These are phyloP conservation scores for Thereva unica DNA, from an alignment of 2,888 invertebrate genomes.

Conservation along the genomic window DNA sequence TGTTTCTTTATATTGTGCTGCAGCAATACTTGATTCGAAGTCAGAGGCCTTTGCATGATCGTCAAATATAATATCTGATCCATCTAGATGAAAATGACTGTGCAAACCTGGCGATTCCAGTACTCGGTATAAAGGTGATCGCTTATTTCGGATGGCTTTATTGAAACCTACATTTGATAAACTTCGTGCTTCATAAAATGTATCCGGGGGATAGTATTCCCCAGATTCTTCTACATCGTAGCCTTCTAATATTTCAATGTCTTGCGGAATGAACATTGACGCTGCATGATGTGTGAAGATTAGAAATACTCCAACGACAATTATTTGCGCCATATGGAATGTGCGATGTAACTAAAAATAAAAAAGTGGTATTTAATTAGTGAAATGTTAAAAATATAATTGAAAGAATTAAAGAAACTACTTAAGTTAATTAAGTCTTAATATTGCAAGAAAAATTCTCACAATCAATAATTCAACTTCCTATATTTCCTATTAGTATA, in stretches of 20 bases:
- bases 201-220: conserved; percentile 49
- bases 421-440: no score
- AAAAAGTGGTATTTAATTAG: no score
- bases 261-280: conserved; percentile 49
- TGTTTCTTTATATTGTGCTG: background rate
- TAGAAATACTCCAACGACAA: background rate
- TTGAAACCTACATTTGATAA: conserved; percentile 45
- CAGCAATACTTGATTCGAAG: background rate
- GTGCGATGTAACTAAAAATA: background rate
- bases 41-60: background rate
- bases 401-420: no score
- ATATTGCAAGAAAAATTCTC: no score
- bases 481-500: no score
- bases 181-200: conserved; percentile 49
- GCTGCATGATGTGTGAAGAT: conserved; percentile 16
- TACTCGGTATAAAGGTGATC: conserved; percentile 45
- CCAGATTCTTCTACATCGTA: conserved; percentile 48
- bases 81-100: conserved; percentile 43
- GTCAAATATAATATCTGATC: no score
- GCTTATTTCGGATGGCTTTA: conserved; percentile 50
- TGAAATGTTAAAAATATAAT: no score
- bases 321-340: background rate
- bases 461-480: no score
- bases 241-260: conserved; percentile 51
- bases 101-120: conserved; percentile 44